Conservation (phyloP, 1,140 invertebrate genomes). For the Spodoptera frugiperda region DNA sequence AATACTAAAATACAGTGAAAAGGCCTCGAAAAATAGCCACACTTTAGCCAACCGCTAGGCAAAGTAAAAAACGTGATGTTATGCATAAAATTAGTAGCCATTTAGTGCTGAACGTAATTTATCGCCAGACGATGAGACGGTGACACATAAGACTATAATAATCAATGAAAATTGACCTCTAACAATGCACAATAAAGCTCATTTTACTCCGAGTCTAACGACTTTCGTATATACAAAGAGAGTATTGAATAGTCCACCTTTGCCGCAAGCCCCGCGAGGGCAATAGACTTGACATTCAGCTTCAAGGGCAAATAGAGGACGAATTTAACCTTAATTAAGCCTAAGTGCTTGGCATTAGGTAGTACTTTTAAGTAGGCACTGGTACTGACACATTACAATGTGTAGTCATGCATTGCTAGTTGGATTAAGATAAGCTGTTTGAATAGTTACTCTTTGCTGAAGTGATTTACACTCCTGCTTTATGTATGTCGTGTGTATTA, state of each 20-base stretch:
- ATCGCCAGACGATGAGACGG: too few relatives aligned
- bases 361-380: background rate
- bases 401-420: background rate
- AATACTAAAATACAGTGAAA: too few relatives aligned
- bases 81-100: too few relatives aligned
- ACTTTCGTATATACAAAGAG: too few relatives aligned
- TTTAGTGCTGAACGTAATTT: too few relatives aligned
- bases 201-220: too few relatives aligned
- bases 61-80: too few relatives aligned
- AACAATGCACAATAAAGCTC: too few relatives aligned
- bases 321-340: conserved; percentile 10
- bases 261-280: background rate
- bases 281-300: background rate
- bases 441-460: background rate
- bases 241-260: background rate
- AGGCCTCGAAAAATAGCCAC: too few relatives aligned
- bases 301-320: conserved; percentile 7
- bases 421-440: conserved; percentile 19
- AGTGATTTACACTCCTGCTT: background rate
- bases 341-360: background rate
- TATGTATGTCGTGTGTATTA: background rate
- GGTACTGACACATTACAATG: background rate
- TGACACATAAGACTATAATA: too few relatives aligned
- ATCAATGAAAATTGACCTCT: too few relatives aligned
- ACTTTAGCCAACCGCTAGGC: too few relatives aligned